Evolutionary conservation across 1,140 invertebrate genomes (phyloP).

Genomic region (Dryas iulia): DNA sequence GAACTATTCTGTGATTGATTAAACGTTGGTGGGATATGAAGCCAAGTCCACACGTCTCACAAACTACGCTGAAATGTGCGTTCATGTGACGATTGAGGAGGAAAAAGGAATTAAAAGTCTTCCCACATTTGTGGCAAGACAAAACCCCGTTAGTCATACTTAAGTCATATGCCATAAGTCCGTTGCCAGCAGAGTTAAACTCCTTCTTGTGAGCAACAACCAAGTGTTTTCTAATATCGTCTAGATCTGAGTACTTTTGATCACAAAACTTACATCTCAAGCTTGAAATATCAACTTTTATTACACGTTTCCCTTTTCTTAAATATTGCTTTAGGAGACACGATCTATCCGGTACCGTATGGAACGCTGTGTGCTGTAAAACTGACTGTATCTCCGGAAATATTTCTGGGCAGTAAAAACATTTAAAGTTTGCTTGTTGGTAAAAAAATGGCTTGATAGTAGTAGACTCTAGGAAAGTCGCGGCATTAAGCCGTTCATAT

Average conservation of each 20-base stretch:
- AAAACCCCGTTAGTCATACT: slow-evolving; percentile 51
- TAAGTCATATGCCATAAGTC: slow-evolving; percentile 67
- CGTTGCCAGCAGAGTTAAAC: slow-evolving; percentile 66
- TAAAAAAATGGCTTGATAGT: slow-evolving; percentile 71
- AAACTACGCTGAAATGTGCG: slow-evolving; percentile 67
- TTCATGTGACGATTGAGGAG: slow-evolving; percentile 72
- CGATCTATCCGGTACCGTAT: slow-evolving; percentile 52
- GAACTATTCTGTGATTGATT: slow-evolving; percentile 64
- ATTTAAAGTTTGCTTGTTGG: slow-evolving; percentile 72
- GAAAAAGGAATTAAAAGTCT: slow-evolving; percentile 68
- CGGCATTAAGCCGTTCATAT: slow-evolving; percentile 68
- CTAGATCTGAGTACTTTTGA: slow-evolving; percentile 57
- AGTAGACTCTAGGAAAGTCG: slow-evolving; percentile 60
- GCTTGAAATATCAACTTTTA: slow-evolving; percentile 69
- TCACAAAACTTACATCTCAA: slow-evolving; percentile 66
- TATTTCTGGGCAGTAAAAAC: slow-evolving; percentile 69
- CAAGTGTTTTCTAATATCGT: slow-evolving; percentile 63
- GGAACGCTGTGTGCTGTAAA: slow-evolving; percentile 52
- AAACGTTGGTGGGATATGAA: slow-evolving; percentile 72
- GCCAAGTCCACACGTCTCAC: slow-evolving; percentile 72
- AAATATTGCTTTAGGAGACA: slow-evolving; percentile 58
- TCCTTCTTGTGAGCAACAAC: slow-evolving; percentile 53
- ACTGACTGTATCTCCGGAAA: slow-evolving; percentile 66
- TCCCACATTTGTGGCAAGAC: slow-evolving; percentile 62
- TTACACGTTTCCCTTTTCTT: slow-evolving; percentile 68